Conservation (phyloP, 2,888 invertebrate genomes). For the Cacoxenus indagator region DNA sequence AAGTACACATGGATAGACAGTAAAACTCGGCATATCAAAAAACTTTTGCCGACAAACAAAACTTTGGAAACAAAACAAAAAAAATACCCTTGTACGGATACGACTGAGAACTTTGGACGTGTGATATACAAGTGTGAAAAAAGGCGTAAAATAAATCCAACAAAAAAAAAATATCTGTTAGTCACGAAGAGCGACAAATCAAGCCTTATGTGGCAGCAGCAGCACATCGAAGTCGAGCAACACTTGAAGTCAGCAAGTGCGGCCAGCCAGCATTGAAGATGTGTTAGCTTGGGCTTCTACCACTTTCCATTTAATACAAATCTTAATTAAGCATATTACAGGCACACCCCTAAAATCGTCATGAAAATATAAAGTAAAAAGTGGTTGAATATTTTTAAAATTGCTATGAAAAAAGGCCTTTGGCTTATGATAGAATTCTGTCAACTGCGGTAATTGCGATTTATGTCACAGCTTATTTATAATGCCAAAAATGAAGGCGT, state of each 20-base stretch:
- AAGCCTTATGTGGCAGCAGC: conserved; percentile 10
- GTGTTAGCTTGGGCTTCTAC: no score
- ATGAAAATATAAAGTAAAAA: background rate
- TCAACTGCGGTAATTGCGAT: background rate
- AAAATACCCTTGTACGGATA: conserved; percentile 14
- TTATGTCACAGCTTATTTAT: background rate
- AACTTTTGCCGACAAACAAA: conserved; percentile 53
- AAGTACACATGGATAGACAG: conserved; percentile 21
- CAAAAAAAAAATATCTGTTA: conserved; percentile 27
- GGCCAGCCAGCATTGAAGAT: background rate
- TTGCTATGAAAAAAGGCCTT: background rate
- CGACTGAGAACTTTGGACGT: conserved; percentile 18
- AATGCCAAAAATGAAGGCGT: background rate
- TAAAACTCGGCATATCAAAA: conserved; percentile 51
- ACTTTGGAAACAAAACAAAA: conserved; percentile 19
- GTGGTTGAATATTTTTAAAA: background rate
- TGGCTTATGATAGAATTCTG: background rate
- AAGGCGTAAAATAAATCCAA: background rate
- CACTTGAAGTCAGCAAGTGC: background rate
- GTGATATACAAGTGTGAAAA: conserved; percentile 7
- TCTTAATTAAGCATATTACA: background rate
- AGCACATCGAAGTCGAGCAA: background rate
- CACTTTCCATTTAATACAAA: background rate
- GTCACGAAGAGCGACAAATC: conserved; percentile 37
- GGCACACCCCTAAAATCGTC: background rate